Base-by-base conservation (phyloP, 2,797 vertebrate species). In the Antennarius maculatus region DNA sequence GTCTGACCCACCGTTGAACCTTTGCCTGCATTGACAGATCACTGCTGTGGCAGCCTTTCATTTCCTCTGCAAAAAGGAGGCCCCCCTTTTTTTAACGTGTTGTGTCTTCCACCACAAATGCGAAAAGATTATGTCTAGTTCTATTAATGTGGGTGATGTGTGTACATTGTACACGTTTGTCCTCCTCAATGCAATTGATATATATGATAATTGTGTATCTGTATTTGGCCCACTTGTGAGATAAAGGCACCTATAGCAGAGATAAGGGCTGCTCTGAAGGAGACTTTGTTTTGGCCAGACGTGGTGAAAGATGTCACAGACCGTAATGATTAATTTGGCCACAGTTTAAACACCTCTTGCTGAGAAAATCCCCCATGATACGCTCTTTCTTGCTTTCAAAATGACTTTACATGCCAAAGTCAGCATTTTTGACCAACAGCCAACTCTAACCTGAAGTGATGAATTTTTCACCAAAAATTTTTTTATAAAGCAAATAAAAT, bases 1-100 rank as follows among this genome's bases (percentile, higher is more conserved):
- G 81, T 63, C 77, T 92, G 91, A 93, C 92, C 91, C 66, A 80
- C 57, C 37, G 76, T 72, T 92, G 92, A 93, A 93, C 91, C 88
- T 88, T 81, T 69, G 55, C 84, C 66, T 59, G 74, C 75, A 83
- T 84, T 91, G 86, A 93, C 85, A 89, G 82, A 90, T 90, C 56
- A 52, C 85, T 76, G 84, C 82, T 88, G 89, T 78, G 69, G 43
- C 68, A 89, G 81, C 86, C 78, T 89, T 81, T 92, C 86, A 85
- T 87, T 92, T 90, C 85, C 89, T 84, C 69, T 50, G 60, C 27
- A 61, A 73, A 83, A 87, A 80, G 74, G 18, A 8, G 18, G 8
- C 31, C n/a, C 62, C 16, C 45, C 29, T 42, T 28, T 2, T 28
- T 34, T 59, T 79, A 77, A 88, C 82, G 85, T 55, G 67, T 82